These are phyloP conservation scores for Drosophila trichaetosa DNA, from an alignment of 2,888 invertebrate genomes.

Conservation along the genomic window DNA sequence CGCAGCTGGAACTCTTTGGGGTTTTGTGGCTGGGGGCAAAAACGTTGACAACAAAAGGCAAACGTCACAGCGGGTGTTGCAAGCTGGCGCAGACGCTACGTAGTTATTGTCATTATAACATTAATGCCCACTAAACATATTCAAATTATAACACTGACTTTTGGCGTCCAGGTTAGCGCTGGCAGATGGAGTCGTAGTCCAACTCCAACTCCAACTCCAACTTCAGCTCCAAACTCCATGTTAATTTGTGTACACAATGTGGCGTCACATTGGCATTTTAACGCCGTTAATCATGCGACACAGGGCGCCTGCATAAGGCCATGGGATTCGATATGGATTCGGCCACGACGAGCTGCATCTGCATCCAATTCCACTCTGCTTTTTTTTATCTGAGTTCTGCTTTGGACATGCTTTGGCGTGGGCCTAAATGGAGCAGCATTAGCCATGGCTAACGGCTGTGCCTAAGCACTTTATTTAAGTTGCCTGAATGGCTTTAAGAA, in stretches of 20 bases:
- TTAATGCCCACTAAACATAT: conserved; percentile 83
- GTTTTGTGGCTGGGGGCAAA: conserved; percentile 34
- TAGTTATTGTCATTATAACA: conserved; percentile 83
- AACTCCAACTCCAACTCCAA: conserved; percentile 14
- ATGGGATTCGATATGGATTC: conserved; percentile 43
- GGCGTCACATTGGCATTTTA: conserved; percentile 84
- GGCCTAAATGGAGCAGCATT: conserved; percentile 72
- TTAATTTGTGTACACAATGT: conserved; percentile 82
- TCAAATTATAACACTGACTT: conserved; percentile 79
- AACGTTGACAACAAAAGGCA: conserved; percentile 79
- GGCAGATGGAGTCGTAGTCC: conserved; percentile 12
- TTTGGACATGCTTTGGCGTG: conserved; percentile 51
- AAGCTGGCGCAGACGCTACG: conserved; percentile 64
- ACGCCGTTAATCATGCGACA: conserved; percentile 84
- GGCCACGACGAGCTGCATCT: background rate
- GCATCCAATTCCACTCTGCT: conserved; percentile 17
- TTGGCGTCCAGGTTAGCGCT: conserved; percentile 24
- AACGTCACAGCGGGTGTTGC: conserved; percentile 78
- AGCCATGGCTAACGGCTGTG: conserved; percentile 57
- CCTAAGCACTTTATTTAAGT: conserved; percentile 71
- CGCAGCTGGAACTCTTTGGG: conserved; percentile 47
- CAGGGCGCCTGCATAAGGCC: conserved; percentile 78
- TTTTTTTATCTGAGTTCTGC: conserved; percentile 1
- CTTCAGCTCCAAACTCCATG: conserved; percentile 42
- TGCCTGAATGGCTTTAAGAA: conserved; percentile 10